Percentiles rank a stretch among this genome's conserved stretches.
Evolutionary conservation across 2,888 invertebrate genomes (phyloP).

Genomic region (Drosophila anceps): DNA sequence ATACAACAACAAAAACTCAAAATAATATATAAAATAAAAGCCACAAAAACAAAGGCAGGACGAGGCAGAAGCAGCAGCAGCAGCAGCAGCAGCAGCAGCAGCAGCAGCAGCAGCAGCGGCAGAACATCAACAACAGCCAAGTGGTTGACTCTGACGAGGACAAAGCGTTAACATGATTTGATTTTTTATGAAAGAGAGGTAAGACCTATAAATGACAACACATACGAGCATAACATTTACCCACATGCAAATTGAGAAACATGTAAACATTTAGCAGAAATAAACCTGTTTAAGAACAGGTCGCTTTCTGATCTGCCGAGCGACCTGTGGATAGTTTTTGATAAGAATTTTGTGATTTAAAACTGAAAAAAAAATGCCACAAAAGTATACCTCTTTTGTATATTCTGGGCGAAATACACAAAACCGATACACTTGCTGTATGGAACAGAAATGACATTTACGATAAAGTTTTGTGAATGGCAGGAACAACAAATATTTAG

Average conservation of each 20-base stretch:
- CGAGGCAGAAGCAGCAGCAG: background rate
- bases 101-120: background rate
- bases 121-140: slow-evolving; percentile 28
- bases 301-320: background rate
- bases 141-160: slow-evolving; percentile 53
- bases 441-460: no score
- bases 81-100: background rate
- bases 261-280: background rate
- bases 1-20: slow-evolving; percentile 19
- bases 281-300: background rate
- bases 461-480: no score
- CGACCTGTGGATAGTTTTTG: background rate
- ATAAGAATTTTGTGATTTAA: background rate
- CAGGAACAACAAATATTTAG: no score
- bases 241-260: slow-evolving; percentile 1
- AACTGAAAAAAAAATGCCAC: no score
- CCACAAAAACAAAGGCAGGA: slow-evolving; percentile 18
- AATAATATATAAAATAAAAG: slow-evolving; percentile 17
- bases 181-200: slow-evolving; percentile 60
- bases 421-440: no score
- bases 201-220: slow-evolving; percentile 32
- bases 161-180: slow-evolving; percentile 71
- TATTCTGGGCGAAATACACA: no score
- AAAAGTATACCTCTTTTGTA: no score
- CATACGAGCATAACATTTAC: background rate